These are phyloP conservation scores for Drosophila neoperkinsi DNA, from an alignment of 2,888 invertebrate genomes.

Conservation along the genomic window DNA sequence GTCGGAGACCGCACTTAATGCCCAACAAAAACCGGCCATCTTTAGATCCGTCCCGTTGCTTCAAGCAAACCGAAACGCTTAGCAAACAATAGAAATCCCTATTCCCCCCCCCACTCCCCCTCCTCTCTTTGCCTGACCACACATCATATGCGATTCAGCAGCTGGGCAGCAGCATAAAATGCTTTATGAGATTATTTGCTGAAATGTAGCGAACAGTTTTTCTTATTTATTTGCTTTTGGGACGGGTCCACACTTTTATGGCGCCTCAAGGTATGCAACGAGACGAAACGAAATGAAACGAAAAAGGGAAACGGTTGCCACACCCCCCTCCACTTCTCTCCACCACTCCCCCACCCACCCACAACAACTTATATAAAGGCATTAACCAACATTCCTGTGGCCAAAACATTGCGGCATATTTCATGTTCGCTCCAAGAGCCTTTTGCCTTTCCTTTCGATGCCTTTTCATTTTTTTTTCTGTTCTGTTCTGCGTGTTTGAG, in stretches of 20 bases:
- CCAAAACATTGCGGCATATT: constrained; percentile 75
- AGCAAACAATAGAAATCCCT: constrained; percentile 69
- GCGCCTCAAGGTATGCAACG: constrained; percentile 69
- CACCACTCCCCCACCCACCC: neutral
- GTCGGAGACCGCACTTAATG: constrained; percentile 68
- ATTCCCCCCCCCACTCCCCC: neutral
- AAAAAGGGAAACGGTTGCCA: constrained; percentile 46
- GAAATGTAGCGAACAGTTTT: constrained; percentile 74
- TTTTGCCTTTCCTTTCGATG: constrained; percentile 3
- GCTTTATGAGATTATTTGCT: constrained; percentile 82
- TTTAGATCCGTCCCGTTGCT: constrained; percentile 29
- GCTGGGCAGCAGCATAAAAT: constrained; percentile 71
- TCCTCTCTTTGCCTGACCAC: constrained; percentile 18
- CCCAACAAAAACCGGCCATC: constrained; percentile 38
- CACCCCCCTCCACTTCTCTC: neutral
- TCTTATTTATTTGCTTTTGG: constrained; percentile 76
- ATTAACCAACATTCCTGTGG: constrained; percentile 72
- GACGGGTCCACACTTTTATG: constrained; percentile 52
- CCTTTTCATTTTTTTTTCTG: neutral
- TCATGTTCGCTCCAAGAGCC: constrained; percentile 72
- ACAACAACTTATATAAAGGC: constrained; percentile 36
- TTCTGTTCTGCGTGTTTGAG: constrained; percentile 21
- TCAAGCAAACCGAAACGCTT: constrained; percentile 70
- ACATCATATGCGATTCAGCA: constrained; percentile 74
- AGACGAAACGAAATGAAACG: constrained; percentile 18